Evolutionary conservation across 2,888 invertebrate genomes (phyloP).

Genomic region (Stratiomys singularior): DNA sequence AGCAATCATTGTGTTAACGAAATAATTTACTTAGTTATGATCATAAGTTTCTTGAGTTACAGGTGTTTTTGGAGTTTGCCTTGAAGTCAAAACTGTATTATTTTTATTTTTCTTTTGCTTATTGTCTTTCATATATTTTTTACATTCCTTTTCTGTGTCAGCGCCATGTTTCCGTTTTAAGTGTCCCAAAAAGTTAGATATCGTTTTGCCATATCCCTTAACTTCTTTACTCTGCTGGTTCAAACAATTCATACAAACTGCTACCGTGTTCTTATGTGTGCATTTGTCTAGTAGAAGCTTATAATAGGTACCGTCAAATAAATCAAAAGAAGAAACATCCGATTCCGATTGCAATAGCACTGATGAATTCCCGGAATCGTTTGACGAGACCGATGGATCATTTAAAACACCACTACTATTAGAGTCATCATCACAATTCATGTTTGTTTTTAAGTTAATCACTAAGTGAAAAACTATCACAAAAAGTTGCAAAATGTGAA

Average conservation of each 20-base stretch:
- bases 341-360: neutral
- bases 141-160: no score
- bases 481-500: neutral
- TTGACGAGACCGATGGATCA: neutral
- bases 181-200: no score
- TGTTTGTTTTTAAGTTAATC: neutral
- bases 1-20: no score
- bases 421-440: neutral
- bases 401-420: neutral
- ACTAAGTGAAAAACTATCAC: neutral
- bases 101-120: no score
- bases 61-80: no score
- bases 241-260: neutral
- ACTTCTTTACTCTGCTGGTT: neutral
- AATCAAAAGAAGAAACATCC: neutral
- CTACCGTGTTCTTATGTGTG: neutral
- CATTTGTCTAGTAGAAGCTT: neutral
- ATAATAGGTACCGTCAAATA: neutral
- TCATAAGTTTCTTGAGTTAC: no score
- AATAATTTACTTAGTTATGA: no score
- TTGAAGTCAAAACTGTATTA: no score
- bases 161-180: no score
- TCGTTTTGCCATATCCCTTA: neutral
- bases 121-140: no score
- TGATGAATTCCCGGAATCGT: neutral